Evolutionary conservation across 2,888 invertebrate genomes (phyloP).

Genomic region (Didymodactylos carnosus): DNA sequence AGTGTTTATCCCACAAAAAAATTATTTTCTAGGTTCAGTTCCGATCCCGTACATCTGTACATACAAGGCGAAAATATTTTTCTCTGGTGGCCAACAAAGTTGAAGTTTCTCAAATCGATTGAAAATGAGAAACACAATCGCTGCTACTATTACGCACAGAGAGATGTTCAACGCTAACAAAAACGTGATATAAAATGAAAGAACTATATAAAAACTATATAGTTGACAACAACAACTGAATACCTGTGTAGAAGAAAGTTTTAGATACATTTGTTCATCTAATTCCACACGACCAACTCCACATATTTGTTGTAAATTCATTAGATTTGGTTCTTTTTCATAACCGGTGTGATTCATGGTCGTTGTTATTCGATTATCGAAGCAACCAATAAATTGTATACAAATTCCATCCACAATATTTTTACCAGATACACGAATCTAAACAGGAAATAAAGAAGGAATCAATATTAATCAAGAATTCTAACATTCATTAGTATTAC

Average conservation of each 20-base stretch:
- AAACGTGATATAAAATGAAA: too few relatives aligned
- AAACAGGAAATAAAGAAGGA: neutral
- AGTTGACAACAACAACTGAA: neutral
- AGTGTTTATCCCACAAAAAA: too few relatives aligned
- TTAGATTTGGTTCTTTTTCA: neutral
- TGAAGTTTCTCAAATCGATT: too few relatives aligned
- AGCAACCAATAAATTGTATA: neutral
- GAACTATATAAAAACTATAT: neutral
- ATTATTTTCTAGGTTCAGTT: too few relatives aligned
- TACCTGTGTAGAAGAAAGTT: neutral
- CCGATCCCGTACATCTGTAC: too few relatives aligned
- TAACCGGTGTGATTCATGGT: too few relatives aligned
- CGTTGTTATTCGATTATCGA: neutral
- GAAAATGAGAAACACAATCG: too few relatives aligned
- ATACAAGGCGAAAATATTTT: too few relatives aligned
- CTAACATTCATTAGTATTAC: too few relatives aligned
- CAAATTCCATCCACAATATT: neutral
- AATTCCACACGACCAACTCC: neutral
- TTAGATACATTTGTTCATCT: neutral
- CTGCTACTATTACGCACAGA: too few relatives aligned
- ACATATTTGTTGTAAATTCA: neutral
- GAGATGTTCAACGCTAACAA: too few relatives aligned
- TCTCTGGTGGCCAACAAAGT: too few relatives aligned
- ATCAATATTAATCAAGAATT: neutral
- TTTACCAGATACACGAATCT: neutral